Evolutionary conservation across 2,113 vertebrate species (phyloP).

Genomic region (Oryzias celebensis): DNA sequence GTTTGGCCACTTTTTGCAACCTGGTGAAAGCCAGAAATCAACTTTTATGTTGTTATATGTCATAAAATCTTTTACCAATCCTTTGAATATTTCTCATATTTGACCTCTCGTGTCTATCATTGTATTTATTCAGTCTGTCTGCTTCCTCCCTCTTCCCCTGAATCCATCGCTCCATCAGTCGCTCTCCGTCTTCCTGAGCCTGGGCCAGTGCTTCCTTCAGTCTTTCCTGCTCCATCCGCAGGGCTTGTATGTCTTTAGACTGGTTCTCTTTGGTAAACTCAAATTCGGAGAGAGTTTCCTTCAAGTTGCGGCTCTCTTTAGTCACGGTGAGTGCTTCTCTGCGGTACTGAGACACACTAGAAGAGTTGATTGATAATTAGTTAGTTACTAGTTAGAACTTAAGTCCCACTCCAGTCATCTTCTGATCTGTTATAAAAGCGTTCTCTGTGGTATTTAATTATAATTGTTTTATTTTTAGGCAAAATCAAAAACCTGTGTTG

Average conservation of each 20-base stretch:
- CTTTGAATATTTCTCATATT: neutral
- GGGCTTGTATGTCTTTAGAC: slow-evolving; percentile 61
- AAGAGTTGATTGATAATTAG: slow-evolving; percentile 8
- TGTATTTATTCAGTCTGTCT: slow-evolving; percentile 70
- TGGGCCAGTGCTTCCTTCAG: slow-evolving; percentile 49
- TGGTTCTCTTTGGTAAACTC: slow-evolving; percentile 71
- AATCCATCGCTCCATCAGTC: slow-evolving; percentile 73
- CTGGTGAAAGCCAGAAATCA: slow-evolving; percentile 38
- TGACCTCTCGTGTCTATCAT: slow-evolving; percentile 70
- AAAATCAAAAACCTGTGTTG: too few species aligned
- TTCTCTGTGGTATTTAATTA: too few species aligned
- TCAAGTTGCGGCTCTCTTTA: slow-evolving; percentile 50
- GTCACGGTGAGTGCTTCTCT: slow-evolving; percentile 70
- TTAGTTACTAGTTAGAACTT: neutral
- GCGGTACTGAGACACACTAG: slow-evolving; percentile 69
- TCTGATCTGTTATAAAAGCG: too few species aligned
- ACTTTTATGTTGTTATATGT: neutral
- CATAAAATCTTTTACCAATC: neutral
- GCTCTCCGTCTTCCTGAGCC: slow-evolving; percentile 58
- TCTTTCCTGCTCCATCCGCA: slow-evolving; percentile 47
- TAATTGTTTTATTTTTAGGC: too few species aligned
- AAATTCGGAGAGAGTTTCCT: slow-evolving; percentile 52
- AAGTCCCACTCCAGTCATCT: too few species aligned
- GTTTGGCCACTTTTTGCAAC: slow-evolving; percentile 61
- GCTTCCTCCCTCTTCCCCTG: slow-evolving; percentile 74